phyloP scores from a whole-genome alignment of 2,888 invertebrate species.

The Lomographa bimaculata region DNA sequence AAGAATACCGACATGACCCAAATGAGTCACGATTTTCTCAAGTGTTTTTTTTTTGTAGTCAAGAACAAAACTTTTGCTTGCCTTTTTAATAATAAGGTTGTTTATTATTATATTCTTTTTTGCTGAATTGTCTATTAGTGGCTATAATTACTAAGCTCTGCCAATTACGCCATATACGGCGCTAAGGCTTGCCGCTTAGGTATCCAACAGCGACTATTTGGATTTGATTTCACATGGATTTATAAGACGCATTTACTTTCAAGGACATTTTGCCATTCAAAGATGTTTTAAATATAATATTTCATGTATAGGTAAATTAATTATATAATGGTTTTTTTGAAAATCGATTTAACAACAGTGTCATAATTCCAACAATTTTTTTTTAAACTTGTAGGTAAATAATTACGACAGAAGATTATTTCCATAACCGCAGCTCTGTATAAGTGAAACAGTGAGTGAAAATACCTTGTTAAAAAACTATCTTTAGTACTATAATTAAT shows the following conservation, averaged over 20 bases:
- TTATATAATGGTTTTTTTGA: too few relatives aligned
- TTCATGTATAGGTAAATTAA: too few relatives aligned
- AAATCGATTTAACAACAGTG: too few relatives aligned
- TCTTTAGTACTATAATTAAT: too few relatives aligned
- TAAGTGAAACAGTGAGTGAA: slow-evolving; percentile 10
- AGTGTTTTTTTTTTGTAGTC: slow-evolving; percentile 1
- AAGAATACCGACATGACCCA: slow-evolving; percentile 5
- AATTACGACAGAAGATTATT: too few relatives aligned
- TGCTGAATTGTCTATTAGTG: slow-evolving; percentile 6
- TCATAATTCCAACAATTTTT: too few relatives aligned
- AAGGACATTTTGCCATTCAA: slow-evolving; percentile 24
- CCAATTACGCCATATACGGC: slow-evolving; percentile 34
- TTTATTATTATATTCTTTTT: too few relatives aligned
- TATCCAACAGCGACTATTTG: slow-evolving; percentile 27
- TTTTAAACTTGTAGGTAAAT: too few relatives aligned
- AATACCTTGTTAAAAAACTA: slow-evolving; percentile 2
- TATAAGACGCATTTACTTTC: slow-evolving; percentile 31
- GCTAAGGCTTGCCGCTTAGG: slow-evolving; percentile 24
- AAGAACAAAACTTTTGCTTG: not conserved
- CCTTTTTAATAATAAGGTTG: too few relatives aligned
- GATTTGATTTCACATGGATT: slow-evolving; percentile 33
- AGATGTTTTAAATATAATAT: too few relatives aligned
- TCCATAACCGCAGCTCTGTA: too few relatives aligned
- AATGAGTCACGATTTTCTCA: slow-evolving; percentile 6
- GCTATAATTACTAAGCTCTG: slow-evolving; percentile 18